A percentile compares a stretch with the other conserved stretches of the same genome.
Conservation (phyloP, 1,140 invertebrate genomes). For the Hycleus phaleratus region DNA sequence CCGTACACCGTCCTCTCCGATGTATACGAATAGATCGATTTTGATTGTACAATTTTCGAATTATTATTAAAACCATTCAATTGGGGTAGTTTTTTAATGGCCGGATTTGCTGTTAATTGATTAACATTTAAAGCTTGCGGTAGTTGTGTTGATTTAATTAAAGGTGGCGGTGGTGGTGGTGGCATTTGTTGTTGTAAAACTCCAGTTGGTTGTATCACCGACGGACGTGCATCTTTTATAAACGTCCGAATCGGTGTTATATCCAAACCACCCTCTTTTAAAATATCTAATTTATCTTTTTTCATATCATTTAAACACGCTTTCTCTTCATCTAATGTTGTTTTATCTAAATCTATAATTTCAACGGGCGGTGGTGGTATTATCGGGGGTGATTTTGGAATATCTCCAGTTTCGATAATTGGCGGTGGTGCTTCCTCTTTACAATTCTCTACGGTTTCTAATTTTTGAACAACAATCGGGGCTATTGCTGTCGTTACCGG, state of each 20-base stretch:
- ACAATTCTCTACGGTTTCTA: conserved; percentile 4
- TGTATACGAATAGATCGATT: conserved; percentile 52
- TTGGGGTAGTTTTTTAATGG: conserved; percentile 15
- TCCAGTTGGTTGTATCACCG: conserved; percentile 33
- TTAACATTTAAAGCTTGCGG: conserved; percentile 17
- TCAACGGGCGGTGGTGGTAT: conserved; percentile 47
- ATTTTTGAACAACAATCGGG: conserved; percentile 6
- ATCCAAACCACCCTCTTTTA: conserved; percentile 63
- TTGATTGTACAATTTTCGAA: conserved; percentile 55
- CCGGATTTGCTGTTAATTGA: conserved; percentile 37
- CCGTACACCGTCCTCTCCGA: conserved; percentile 58
- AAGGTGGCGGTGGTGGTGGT: background rate
- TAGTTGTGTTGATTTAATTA: background rate
- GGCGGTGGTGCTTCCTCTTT: background rate
- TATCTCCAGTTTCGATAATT: too few species aligned
- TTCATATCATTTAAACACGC: conserved; percentile 43
- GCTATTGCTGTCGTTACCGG: background rate
- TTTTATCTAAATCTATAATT: conserved; percentile 53
- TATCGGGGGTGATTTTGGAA: background rate
- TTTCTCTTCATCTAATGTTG: conserved; percentile 17
- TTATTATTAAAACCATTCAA: background rate
- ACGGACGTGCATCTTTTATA: conserved; percentile 35
- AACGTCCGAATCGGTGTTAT: conserved; percentile 52
- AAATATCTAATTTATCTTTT: conserved; percentile 63
- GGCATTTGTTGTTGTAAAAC: background rate